phyloP scores from a whole-genome alignment of 2,888 invertebrate species.

The Desoria tigrina region DNA sequence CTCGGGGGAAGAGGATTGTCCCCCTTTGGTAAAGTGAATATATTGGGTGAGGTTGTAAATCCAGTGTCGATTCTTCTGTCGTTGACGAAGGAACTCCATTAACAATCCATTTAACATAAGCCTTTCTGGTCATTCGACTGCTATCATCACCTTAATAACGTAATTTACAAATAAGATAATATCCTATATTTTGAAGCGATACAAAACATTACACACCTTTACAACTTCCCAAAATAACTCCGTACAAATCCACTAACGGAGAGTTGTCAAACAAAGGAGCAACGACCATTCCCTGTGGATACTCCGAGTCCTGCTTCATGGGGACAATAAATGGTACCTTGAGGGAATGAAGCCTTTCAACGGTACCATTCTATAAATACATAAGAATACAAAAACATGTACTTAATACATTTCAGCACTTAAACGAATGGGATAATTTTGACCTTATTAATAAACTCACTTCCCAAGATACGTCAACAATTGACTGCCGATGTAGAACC shows the following conservation, averaged over 20 bases:
- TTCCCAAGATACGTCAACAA: conserved; percentile 43
- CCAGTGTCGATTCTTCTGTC: conserved; percentile 44
- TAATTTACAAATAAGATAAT: neutral
- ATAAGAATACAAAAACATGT: neutral
- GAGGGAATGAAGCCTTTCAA: conserved; percentile 26
- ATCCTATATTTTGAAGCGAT: neutral
- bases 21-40: conserved; percentile 45
- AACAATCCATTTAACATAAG: conserved; percentile 46
- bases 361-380: conserved; percentile 25
- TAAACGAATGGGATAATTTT: too few species aligned
- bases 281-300: conserved; percentile 38
- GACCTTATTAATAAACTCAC: too few species aligned
- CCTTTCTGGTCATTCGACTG: conserved; percentile 26
- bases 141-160: neutral
- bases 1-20: conserved; percentile 45
- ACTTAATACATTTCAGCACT: too few species aligned
- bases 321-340: conserved; percentile 28
- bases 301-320: conserved; percentile 29
- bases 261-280: conserved; percentile 18
- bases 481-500: conserved; percentile 38
- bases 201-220: too few species aligned
- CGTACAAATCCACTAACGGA: conserved; percentile 30
- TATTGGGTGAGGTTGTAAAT: conserved; percentile 36
- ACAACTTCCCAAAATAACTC: conserved; percentile 45
- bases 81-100: too few species aligned